Evolutionary conservation across 2,797 vertebrate genomes (phyloP), one percentile per base, ranked within the genome.

Genomic region (Macropus fuliginosus): DNA sequence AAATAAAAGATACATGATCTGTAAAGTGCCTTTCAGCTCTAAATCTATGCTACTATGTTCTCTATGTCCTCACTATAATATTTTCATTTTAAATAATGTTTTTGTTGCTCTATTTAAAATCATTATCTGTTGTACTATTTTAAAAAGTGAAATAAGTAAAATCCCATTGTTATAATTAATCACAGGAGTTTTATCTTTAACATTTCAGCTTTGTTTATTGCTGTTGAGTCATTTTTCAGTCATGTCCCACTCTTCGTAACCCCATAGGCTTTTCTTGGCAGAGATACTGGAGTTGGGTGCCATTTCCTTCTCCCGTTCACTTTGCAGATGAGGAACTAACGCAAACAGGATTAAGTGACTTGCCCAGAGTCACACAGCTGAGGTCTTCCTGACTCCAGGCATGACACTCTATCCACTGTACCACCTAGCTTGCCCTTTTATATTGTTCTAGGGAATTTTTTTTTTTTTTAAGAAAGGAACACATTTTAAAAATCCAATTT

Each of bases 91-190:
- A 40, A 81, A 81, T 40, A 40, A 52, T 52, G n/a, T 24, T 40
- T 81, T 81, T 81, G 66, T 81, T 46, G 6, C 27, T 87, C 21
- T 50, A 50, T 81, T 81, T 81, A 24, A 81, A 81, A 24, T 66
- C 3, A 11, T 81, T 81, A 74, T 81, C 74, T 46, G 21, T 50
- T 81, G 3, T 50, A 87, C 40, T 50, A 14, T 54, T 92, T 54
- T 81, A 92, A 66, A 56, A 66, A 40, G 34, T 74, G 55, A 52
- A 59, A 57, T 91, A 62, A 95, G 92, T 56, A 91, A 81, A 57
- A 52, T 59, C 21, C 50, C n/a, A 93, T 27, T 54, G 40, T 90
- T 14, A 21, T 74, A 54, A 50, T 81, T 91, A 21, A 91, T 1
- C 16, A 89, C 11, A 52, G 0, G 46, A 89, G 50, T 54, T 56